Evolutionary conservation across 2,113 vertebrate genomes (phyloP).

Genomic region (Pterocles burchelli): DNA sequence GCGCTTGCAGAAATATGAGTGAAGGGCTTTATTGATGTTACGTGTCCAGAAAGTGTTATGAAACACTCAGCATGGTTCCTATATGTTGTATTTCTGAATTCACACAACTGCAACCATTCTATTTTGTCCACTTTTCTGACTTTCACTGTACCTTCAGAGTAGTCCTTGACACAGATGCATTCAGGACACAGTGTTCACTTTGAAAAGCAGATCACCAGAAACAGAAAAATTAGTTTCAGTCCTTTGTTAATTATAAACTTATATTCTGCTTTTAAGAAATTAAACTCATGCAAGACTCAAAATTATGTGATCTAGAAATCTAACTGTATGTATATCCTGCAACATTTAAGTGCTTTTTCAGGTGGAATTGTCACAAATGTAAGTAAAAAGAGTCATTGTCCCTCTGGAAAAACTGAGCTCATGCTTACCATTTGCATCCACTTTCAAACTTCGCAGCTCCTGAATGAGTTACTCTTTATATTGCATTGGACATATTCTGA

Average conservation of each 20-base stretch:
- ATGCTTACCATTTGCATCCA: neutral
- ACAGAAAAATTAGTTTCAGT: neutral
- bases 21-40: neutral
- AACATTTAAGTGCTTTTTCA: neutral
- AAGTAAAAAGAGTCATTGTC: neutral
- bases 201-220: neutral
- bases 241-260: neutral
- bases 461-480: constrained; percentile 13
- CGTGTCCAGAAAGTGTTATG: neutral
- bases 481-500: neutral
- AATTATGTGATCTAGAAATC: neutral
- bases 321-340: neutral
- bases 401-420: neutral
- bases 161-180: neutral
- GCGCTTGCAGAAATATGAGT: neutral
- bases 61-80: constrained; percentile 4
- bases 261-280: neutral
- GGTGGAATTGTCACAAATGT: neutral
- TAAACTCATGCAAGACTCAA: neutral
- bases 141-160: neutral
- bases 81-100: neutral
- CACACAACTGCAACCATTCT: neutral
- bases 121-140: neutral
- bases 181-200: neutral
- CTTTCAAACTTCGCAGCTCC: neutral